phyloP scores from a whole-genome alignment of 2,888 invertebrate species.

The Tetranychus truncatus region DNA sequence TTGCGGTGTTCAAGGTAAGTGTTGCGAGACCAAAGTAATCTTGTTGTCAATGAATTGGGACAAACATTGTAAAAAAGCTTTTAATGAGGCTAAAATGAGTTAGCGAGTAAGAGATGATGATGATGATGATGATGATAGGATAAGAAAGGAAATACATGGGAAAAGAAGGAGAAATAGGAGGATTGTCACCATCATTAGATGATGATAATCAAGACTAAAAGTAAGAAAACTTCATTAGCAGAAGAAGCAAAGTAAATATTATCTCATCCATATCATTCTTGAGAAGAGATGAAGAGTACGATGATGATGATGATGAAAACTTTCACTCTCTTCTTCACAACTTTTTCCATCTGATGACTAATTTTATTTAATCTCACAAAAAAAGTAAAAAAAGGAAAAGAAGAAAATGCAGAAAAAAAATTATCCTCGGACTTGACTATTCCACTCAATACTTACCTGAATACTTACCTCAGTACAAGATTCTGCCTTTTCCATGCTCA shows the following conservation, averaged over 20 bases:
- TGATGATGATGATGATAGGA: conserved; percentile 2
- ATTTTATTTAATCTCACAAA: too few species aligned
- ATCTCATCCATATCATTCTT: background rate
- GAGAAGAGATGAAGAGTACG: conserved; percentile 1
- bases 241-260: background rate
- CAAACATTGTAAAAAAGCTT: conserved; percentile 14
- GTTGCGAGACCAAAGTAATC: too few species aligned
- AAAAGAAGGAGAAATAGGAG: background rate
- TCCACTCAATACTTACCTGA: too few species aligned
- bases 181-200: background rate
- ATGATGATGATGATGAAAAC: background rate
- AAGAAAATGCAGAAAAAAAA: too few species aligned
- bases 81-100: background rate
- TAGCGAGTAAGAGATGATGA: background rate
- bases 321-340: too few species aligned
- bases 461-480: too few species aligned
- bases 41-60: conserved; percentile 2
- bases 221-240: background rate
- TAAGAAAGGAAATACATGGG: background rate
- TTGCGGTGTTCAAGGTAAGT: too few species aligned
- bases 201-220: background rate
- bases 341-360: too few species aligned
- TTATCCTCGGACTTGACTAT: too few species aligned
- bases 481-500: too few species aligned
- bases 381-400: too few species aligned